Evolutionary conservation across 2,797 vertebrate genomes (phyloP).

Genomic region (Semotilus atromaculatus): DNA sequence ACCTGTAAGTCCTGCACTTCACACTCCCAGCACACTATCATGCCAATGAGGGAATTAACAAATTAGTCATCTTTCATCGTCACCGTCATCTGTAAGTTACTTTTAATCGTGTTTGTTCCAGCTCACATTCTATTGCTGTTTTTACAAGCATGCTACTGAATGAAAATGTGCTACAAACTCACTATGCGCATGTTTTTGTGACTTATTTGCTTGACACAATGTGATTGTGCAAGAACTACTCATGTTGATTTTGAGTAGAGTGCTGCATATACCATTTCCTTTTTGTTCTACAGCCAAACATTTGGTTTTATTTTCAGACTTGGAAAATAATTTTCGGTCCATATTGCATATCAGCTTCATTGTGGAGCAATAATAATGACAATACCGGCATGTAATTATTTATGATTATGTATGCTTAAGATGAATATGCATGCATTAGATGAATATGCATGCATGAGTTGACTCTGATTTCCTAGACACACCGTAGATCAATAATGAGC

Average conservation of each 20-base stretch:
- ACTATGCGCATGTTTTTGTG: not conserved
- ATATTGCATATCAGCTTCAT: not conserved
- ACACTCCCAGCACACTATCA: slow-evolving; percentile 38
- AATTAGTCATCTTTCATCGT: slow-evolving; percentile 58
- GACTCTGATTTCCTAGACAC: slow-evolving; percentile 17
- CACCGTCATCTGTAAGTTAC: slow-evolving; percentile 46
- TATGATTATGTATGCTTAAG: slow-evolving; percentile 28
- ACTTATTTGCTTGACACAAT: not conserved
- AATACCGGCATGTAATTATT: slow-evolving; percentile 2
- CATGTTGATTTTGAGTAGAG: not conserved
- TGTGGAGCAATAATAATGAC: slow-evolving; percentile 10
- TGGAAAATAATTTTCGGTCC: not conserved
- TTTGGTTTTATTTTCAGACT: not conserved
- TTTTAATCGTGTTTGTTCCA: slow-evolving; percentile 53
- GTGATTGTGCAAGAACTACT: slow-evolving; percentile 13
- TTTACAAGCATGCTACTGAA: slow-evolving; percentile 48
- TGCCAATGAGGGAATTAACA: slow-evolving; percentile 50
- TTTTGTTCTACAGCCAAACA: slow-evolving; percentile 4
- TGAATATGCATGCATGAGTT: slow-evolving; percentile 26
- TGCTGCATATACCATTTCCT: slow-evolving; percentile 8
- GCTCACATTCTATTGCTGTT: slow-evolving; percentile 50
- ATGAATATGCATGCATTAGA: slow-evolving; percentile 27
- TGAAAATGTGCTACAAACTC: slow-evolving; percentile 41
- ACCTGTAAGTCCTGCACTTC: slow-evolving; percentile 37
- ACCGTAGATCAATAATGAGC: not conserved